phyloP scores from a whole-genome alignment of 2,888 invertebrate species.

The Alloscopus bannaensis region DNA sequence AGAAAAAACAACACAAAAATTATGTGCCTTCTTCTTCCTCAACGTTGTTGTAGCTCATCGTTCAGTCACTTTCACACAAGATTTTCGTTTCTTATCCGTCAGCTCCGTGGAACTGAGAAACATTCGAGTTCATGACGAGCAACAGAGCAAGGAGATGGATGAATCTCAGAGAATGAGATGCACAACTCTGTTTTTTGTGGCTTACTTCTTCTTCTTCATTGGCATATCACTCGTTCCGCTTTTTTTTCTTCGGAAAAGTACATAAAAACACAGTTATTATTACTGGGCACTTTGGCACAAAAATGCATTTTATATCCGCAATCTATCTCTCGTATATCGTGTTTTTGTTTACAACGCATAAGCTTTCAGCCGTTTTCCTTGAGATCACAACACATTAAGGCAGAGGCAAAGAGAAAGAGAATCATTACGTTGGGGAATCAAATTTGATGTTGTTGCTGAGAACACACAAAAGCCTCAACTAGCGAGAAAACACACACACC shows the following conservation, averaged over 20 bases:
- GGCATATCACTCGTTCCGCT: constrained; percentile 26
- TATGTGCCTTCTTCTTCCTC: constrained; percentile 32
- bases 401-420: constrained; percentile 13
- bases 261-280: constrained; percentile 36
- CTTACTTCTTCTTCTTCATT: constrained; percentile 14
- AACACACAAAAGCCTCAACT: no score
- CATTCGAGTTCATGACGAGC: not conserved
- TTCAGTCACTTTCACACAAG: constrained; percentile 44
- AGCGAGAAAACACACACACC: not conserved
- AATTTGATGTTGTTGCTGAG: constrained; percentile 26
- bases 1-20: constrained; percentile 33
- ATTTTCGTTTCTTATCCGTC: constrained; percentile 7
- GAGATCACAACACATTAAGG: constrained; percentile 37
- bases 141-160: constrained; percentile 30
- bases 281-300: constrained; percentile 56
- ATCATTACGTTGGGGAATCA: constrained; percentile 41
- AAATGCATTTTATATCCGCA: constrained; percentile 35
- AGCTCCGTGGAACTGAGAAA: not conserved
- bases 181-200: not conserved
- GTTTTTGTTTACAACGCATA: not conserved
- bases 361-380: constrained; percentile 28
- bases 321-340: not conserved
- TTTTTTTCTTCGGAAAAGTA: constrained; percentile 42
- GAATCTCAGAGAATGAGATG: not conserved
- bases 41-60: constrained; percentile 35